These are phyloP conservation scores for Callyntrura guangdongensis DNA, from an alignment of 2,888 invertebrate species.

Conservation along the genomic window DNA sequence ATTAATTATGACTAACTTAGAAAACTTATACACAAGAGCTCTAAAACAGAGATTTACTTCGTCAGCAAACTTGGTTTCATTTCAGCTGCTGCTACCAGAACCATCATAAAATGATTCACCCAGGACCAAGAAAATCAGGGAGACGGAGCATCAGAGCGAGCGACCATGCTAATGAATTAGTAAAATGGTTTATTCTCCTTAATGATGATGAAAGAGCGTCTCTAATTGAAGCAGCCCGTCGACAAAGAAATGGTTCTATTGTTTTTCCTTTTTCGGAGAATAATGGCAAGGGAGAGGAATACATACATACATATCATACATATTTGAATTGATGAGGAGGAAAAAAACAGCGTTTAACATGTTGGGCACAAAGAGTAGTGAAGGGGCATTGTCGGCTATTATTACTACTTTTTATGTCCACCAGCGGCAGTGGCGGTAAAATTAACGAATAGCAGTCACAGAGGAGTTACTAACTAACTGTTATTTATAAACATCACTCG, in stretches of 20 bases:
- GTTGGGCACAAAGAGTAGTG: background rate
- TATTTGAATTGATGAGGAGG: background rate
- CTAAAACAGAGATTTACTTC: background rate
- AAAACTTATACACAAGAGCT: background rate
- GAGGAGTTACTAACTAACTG: too few species aligned
- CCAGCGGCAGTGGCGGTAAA: too few species aligned
- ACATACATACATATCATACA: background rate
- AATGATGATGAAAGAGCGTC: conserved; percentile 58
- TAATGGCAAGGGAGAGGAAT: background rate
- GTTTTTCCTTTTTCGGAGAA: background rate
- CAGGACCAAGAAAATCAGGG: background rate
- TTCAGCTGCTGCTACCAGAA: background rate
- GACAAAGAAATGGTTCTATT: conserved; percentile 11
- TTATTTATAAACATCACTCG: too few species aligned
- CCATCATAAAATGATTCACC: conserved; percentile 2
- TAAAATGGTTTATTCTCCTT: conserved; percentile 61
- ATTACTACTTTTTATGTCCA: too few species aligned
- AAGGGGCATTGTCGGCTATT: too few species aligned
- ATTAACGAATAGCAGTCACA: too few species aligned
- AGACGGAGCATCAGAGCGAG: background rate
- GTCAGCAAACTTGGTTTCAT: conserved; percentile 1
- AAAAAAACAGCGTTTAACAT: too few species aligned
- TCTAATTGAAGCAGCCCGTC: conserved; percentile 41
- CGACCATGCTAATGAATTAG: conserved; percentile 66
- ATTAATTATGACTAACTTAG: background rate